phyloP scores from a whole-genome alignment of 1,140 invertebrate species.

The Drosophila azteca region DNA sequence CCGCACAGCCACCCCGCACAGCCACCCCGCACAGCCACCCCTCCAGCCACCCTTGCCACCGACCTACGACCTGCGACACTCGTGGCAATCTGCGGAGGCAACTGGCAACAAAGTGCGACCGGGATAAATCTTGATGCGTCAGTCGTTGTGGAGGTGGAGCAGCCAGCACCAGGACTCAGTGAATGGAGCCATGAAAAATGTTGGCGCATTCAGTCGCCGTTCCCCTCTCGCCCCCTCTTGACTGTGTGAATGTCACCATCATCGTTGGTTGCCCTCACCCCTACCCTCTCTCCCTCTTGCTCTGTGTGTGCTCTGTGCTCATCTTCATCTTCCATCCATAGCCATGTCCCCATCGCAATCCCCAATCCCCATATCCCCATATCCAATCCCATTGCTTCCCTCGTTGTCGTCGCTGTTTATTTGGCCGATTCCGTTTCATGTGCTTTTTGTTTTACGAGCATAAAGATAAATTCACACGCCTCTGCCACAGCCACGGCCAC shows the following conservation, averaged over 20 bases:
- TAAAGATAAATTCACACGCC: conserved; percentile 78
- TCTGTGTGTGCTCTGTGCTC: no score
- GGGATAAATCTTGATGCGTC: conserved; percentile 73
- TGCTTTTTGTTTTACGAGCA: conserved; percentile 75
- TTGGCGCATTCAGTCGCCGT: conserved; percentile 61
- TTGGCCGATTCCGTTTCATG: conserved; percentile 71
- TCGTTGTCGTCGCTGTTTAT: conserved; percentile 65
- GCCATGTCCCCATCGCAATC: conserved; percentile 4
- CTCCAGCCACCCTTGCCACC: not conserved
- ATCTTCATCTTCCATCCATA: no score
- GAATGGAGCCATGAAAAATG: conserved; percentile 78
- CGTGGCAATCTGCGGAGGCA: conserved; percentile 17
- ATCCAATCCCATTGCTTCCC: not conserved
- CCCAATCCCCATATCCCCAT: conserved; percentile 6
- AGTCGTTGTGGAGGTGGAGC: conserved; percentile 18
- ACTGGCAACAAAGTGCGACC: conserved; percentile 47
- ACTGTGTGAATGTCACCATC: conserved; percentile 49
- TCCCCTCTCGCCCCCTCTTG: conserved; percentile 2
- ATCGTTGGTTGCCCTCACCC: not conserved
- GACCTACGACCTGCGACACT: conserved; percentile 10
- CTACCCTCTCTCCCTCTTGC: no score
- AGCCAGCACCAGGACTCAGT: conserved; percentile 7
- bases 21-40: not conserved
- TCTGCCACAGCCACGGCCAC: conserved; percentile 31
- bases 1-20: not conserved